Conservation (phyloP, 2,797 vertebrate species). For the Apogon talboti region DNA sequence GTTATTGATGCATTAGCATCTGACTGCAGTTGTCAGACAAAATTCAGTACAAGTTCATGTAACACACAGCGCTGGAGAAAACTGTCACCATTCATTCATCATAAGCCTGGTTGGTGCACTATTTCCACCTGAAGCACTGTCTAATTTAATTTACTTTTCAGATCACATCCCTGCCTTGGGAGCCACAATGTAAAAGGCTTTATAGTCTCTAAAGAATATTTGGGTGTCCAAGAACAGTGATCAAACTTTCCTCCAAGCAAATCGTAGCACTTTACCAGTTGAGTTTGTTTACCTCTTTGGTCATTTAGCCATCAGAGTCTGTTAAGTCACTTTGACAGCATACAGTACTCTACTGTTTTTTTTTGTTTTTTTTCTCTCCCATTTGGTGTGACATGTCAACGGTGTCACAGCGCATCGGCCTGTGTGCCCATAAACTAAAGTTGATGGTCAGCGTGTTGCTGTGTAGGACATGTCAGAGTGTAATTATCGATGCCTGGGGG, state of each 20-base stretch:
- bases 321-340: slow-evolving; percentile 9
- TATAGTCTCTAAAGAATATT: slow-evolving; percentile 36
- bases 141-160: slow-evolving; percentile 73
- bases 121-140: slow-evolving; percentile 76
- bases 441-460: slow-evolving; percentile 48
- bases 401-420: slow-evolving; percentile 27
- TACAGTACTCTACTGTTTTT: neutral
- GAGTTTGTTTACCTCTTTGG: slow-evolving; percentile 31
- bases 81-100: slow-evolving; percentile 78
- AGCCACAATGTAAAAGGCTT: slow-evolving; percentile 30
- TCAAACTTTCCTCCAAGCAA: slow-evolving; percentile 54
- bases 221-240: slow-evolving; percentile 39
- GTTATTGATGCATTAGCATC: slow-evolving; percentile 73
- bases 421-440: slow-evolving; percentile 23
- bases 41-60: slow-evolving; percentile 55
- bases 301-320: slow-evolving; percentile 26
- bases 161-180: slow-evolving; percentile 58
- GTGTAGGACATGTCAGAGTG: slow-evolving; percentile 28
- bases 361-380: neutral
- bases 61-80: slow-evolving; percentile 62
- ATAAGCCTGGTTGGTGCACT: slow-evolving; percentile 47
- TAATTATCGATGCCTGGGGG: slow-evolving; percentile 56
- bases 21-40: slow-evolving; percentile 70
- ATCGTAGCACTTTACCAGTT: slow-evolving; percentile 30
- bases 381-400: slow-evolving; percentile 30